Base-by-base conservation (phyloP, 2,797 vertebrate species). In the Falco naumanni region DNA sequence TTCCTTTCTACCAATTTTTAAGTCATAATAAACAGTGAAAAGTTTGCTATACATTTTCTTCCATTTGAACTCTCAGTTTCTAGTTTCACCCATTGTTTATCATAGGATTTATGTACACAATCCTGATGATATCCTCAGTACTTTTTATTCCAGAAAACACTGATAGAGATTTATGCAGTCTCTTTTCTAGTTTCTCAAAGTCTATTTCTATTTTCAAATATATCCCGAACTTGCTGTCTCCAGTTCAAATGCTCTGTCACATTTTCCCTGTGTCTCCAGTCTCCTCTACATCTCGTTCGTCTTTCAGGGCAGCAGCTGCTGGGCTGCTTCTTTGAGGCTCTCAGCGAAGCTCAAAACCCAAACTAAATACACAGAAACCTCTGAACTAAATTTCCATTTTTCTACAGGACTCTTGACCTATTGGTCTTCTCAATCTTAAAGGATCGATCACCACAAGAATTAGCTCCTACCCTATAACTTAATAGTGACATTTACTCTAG, bases 201-300 rank as follows among this genome's bases (percentile, higher is more conserved):
- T 22, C 51, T 85, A 24, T 79, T 39, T 16, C 43, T 47, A 79
- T 57, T 79, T 87, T 66, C 21, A 65, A 79, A 76, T 45, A 26
- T 8, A 59, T 34, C 45, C 82, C 33, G 81, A 89, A 45, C 45
- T 80, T 43, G 0, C 20, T 56, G 60, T 82, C 80, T 88, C 45
- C 41, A 77, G 47, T 85, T 96, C 84, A 93, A 92, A 87, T 53
- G 13, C n/a, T 82, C 76, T 82, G 50, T 59, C 50, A 70, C 45
- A 88, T 88, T 93, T 87, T 78, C 14, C 34, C 37, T 54, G n/a
- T n/a, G 37, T 82, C 34, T 89, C 24, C 88, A 79, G 33, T 24
- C 16, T 45, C 21, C 24, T 59, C 34, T 79, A 45, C 4, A 33
- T 72, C 16, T 51, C 18, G 33, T 66, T 90, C 66, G 82, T 74